Percentiles rank a stretch among this genome's conserved stretches.
These are phyloP conservation scores for Hestina assimilis DNA, from an alignment of 1,140 invertebrate species.

Conservation along the genomic window DNA sequence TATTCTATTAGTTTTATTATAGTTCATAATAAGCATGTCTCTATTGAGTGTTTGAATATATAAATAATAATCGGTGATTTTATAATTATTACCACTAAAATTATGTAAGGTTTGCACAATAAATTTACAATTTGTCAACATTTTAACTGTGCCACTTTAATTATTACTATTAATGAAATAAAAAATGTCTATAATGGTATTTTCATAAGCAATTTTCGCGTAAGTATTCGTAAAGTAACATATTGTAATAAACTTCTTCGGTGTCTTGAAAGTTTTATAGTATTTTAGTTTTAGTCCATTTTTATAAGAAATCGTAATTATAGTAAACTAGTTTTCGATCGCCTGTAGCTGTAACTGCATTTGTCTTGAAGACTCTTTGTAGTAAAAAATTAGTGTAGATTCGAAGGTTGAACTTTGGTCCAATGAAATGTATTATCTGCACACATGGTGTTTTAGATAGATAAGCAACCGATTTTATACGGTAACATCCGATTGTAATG, in stretches of 20 bases:
- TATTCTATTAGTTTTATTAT: slow-evolving; percentile 18
- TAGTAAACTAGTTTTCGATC: slow-evolving; percentile 19
- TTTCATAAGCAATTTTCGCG: slow-evolving; percentile 52
- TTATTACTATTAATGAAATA: slow-evolving; percentile 14
- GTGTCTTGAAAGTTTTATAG: slow-evolving; percentile 24
- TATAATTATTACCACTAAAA: slow-evolving; percentile 45
- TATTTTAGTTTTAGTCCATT: slow-evolving; percentile 17
- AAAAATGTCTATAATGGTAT: slow-evolving; percentile 38
- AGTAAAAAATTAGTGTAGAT: slow-evolving; percentile 38
- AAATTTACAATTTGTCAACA: slow-evolving; percentile 36
- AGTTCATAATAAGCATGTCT: slow-evolving; percentile 23
- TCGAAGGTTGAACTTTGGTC: slow-evolving; percentile 77
- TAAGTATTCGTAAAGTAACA: slow-evolving; percentile 37
- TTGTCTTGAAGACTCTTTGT: slow-evolving; percentile 29
- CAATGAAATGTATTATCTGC: slow-evolving; percentile 71
- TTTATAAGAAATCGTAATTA: slow-evolving; percentile 14
- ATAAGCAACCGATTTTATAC: slow-evolving; percentile 19
- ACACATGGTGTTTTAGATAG: slow-evolving; percentile 64
- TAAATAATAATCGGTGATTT: slow-evolving; percentile 19
- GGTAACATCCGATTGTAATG: slow-evolving; percentile 15
- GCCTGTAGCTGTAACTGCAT: slow-evolving; percentile 24
- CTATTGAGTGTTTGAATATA: slow-evolving; percentile 47
- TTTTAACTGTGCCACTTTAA: slow-evolving; percentile 61
- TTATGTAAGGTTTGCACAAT: slow-evolving; percentile 63
- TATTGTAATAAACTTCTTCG: slow-evolving; percentile 35